These are phyloP conservation scores for Tetragnatha montana DNA, from an alignment of 2,888 invertebrate genomes.

Conservation along the genomic window DNA sequence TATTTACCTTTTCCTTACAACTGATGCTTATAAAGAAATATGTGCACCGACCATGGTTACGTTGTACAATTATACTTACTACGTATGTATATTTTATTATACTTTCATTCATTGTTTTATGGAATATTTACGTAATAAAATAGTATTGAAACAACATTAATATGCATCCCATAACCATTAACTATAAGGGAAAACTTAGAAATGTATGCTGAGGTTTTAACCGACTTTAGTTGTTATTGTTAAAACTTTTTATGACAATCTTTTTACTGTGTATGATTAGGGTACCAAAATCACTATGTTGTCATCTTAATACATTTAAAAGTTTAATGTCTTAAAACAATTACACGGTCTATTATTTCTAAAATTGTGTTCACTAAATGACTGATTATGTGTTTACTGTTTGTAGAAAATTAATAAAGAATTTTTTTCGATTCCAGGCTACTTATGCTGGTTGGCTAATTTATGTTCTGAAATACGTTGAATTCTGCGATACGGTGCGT, in stretches of 20 bases:
- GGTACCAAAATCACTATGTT: too few relatives aligned
- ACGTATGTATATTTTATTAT: slow-evolving; percentile 15
- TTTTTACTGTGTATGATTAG: too few relatives aligned
- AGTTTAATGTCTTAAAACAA: too few relatives aligned
- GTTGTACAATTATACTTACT: slow-evolving; percentile 41
- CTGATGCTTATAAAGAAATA: slow-evolving; percentile 50
- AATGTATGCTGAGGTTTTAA: too few relatives aligned
- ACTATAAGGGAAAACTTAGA: too few relatives aligned
- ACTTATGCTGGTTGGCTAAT: slow-evolving; percentile 91
- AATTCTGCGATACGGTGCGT: slow-evolving; percentile 88
- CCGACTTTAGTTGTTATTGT: too few relatives aligned
- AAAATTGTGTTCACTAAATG: too few relatives aligned
- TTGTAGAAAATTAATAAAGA: background rate
- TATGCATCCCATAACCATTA: background rate
- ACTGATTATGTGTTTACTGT: too few relatives aligned
- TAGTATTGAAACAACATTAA: background rate
- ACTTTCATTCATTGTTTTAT: too few relatives aligned
- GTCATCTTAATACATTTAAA: too few relatives aligned
- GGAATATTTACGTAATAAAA: background rate
- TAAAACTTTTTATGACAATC: too few relatives aligned
- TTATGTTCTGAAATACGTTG: slow-evolving; percentile 90
- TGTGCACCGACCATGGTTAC: slow-evolving; percentile 45
- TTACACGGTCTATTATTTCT: too few relatives aligned
- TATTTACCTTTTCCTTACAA: slow-evolving; percentile 42
- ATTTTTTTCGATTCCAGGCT: slow-evolving; percentile 30